Base-by-base conservation (phyloP, 1,140 invertebrate genomes). In the Drosophila nebulosa region DNA sequence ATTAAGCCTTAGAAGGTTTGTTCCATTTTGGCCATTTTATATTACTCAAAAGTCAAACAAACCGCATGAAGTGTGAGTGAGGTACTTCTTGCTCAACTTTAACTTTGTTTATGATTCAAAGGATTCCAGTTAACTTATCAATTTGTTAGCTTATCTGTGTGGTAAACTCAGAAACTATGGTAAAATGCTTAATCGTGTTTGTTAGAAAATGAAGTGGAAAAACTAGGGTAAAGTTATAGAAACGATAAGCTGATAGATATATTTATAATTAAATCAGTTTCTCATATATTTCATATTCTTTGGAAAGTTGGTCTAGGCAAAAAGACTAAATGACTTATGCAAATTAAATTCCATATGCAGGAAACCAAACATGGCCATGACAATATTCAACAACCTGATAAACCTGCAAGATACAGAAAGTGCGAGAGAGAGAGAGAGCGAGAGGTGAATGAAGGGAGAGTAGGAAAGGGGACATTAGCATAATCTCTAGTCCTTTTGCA, bases 401-500 rank as follows among this genome's bases (percentile, higher is more conserved):
- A 27, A 24, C 21, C 50, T n/a, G 50, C n/a, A 24, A 26, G 12
- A 26, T 26, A 52, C 4, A 26, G 24, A 3, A 3, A 24, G 21
- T 21, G 46, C 1, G 9, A 12, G 7, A 24, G 6, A 12, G 4
- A 21, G 16, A 21, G 16, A 16, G 39, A 16, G 14, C 27, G 7
- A 6, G 21, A 18, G 16, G 16, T 16, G 6, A 39, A n/a, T n/a
- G 36, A 14, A 10, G 1, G 0, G 7, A 0, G 24, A 24, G 12
- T 2, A 3, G 24, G 5, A n/a, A 21, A 42, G 1, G 39, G 18
- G 27, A 52, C 42, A 85, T 85, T 85, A 78, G 72, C 81, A 85
- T 85, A 85, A 85, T 85, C 81, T 62, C 57, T 70, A 68, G 83
- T 81, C 78, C 85, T 78, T 75, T 81, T 39, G 46, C 61, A 85